Percentiles rank a stretch among this genome's conserved stretches.
Conservation (phyloP, 2,888 invertebrate genomes). For the Erebia aethiops region DNA sequence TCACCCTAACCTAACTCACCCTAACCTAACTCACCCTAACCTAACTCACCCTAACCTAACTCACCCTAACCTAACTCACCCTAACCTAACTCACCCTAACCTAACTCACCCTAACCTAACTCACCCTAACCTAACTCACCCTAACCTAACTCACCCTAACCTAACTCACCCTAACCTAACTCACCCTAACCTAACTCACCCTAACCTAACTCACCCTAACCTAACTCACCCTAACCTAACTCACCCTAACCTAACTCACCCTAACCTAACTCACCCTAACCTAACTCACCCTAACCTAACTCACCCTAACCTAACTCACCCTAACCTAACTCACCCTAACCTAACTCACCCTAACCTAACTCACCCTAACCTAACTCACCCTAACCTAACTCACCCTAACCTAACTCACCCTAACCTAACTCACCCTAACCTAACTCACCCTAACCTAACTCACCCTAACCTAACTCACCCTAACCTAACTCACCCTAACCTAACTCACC, state of each 20-base stretch:
- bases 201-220: slow-evolving; percentile 31
- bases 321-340: background rate
- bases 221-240: slow-evolving; percentile 25
- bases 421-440: background rate
- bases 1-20: too few relatives aligned
- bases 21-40: too few relatives aligned
- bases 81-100: too few relatives aligned
- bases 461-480: background rate
- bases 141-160: slow-evolving; percentile 39
- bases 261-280: slow-evolving; percentile 32
- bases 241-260: slow-evolving; percentile 35
- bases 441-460: background rate
- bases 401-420: background rate
- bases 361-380: background rate
- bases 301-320: background rate
- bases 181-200: slow-evolving; percentile 35
- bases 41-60: too few relatives aligned
- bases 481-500: background rate
- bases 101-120: too few relatives aligned
- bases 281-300: slow-evolving; percentile 22
- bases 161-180: slow-evolving; percentile 41
- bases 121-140: slow-evolving; percentile 31
- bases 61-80: too few relatives aligned
- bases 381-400: background rate
- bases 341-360: background rate